phyloP scores from a whole-genome alignment of 2,888 invertebrate genomes.

The Sthenelais limicola region DNA sequence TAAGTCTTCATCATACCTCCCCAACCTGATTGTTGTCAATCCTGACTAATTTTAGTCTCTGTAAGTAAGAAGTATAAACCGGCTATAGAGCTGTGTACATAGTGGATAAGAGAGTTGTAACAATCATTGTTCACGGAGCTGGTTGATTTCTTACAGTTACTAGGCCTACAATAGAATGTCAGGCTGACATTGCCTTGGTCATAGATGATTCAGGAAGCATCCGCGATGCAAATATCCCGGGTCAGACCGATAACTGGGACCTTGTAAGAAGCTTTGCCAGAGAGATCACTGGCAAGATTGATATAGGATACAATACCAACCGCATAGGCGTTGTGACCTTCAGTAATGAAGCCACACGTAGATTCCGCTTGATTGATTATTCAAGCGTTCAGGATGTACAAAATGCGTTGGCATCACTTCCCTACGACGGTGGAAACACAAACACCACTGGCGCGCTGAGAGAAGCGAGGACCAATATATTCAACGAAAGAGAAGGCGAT shows the following conservation, averaged over 20 bases:
- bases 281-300: not conserved
- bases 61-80: too few species aligned
- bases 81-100: too few species aligned
- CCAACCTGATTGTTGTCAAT: too few species aligned
- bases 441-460: slow-evolving; percentile 10
- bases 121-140: too few species aligned
- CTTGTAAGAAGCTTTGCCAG: slow-evolving; percentile 2
- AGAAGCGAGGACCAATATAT: not conserved
- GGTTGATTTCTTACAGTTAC: too few species aligned
- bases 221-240: not conserved
- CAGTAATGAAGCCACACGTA: not conserved
- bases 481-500: not conserved
- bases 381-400: not conserved
- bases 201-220: not conserved
- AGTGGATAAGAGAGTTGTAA: too few species aligned
- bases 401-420: not conserved
- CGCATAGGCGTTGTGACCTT: slow-evolving; percentile 4
- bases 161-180: too few species aligned
- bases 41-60: too few species aligned
- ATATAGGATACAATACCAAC: not conserved
- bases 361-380: slow-evolving; percentile 8
- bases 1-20: too few species aligned
- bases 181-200: slow-evolving; percentile 24
- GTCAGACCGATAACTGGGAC: not conserved
- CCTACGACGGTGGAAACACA: slow-evolving; percentile 5